phyloP scores from a whole-genome alignment of 2,888 invertebrate genomes.

The Papilio elwesi region DNA sequence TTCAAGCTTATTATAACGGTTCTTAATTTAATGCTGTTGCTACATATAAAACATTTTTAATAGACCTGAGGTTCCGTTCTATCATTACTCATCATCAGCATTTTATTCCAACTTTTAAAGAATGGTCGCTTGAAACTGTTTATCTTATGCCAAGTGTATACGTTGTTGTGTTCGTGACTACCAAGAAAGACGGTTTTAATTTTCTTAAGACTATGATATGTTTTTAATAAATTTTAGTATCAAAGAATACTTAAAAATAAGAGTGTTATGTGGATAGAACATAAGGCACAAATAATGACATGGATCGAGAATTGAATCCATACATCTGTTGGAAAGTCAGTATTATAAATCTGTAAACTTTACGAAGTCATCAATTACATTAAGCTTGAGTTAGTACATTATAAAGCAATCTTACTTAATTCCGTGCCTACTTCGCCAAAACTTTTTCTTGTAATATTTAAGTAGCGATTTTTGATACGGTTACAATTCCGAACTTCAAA shows the following conservation, averaged over 20 bases:
- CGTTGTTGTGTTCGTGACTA: neutral
- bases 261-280: too few species aligned
- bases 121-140: conserved; percentile 4
- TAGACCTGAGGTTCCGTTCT: too few species aligned
- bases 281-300: too few species aligned
- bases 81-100: too few species aligned
- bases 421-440: conserved; percentile 6
- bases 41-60: too few species aligned
- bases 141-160: neutral
- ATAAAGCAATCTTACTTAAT: conserved; percentile 11
- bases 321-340: neutral
- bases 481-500: conserved; percentile 4
- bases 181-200: neutral
- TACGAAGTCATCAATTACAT: conserved; percentile 15
- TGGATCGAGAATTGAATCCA: neutral
- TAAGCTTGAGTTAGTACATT: conserved; percentile 15
- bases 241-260: too few species aligned
- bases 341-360: conserved; percentile 1
- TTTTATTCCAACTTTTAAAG: too few species aligned
- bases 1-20: too few species aligned
- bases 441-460: conserved; percentile 19
- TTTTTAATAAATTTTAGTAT: neutral
- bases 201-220: neutral
- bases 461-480: conserved; percentile 24
- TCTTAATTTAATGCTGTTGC: too few species aligned